Conservation (phyloP, 2,888 invertebrate species). For the Ophion slaviceki region DNA sequence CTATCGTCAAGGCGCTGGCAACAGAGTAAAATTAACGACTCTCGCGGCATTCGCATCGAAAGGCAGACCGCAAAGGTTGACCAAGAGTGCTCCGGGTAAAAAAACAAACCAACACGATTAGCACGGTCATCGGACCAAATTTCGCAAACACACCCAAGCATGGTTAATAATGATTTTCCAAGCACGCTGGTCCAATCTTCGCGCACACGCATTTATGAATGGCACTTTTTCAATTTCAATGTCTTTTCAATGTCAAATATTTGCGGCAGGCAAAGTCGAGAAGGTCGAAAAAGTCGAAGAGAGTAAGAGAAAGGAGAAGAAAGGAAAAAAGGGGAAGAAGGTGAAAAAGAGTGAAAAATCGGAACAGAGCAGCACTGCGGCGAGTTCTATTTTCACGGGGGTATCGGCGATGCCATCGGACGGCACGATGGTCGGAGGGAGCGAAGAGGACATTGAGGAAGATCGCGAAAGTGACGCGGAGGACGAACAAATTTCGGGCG, state of each 20-base stretch:
- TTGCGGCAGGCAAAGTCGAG: conserved; percentile 72
- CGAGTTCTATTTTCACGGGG: conserved; percentile 67
- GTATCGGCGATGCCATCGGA: conserved; percentile 68
- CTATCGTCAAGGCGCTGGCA: conserved; percentile 65
- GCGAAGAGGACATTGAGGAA: conserved; percentile 73
- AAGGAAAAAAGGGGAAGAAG: conserved; percentile 76
- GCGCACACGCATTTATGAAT: not conserved
- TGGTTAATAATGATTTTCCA: not conserved
- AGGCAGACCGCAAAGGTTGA: conserved; percentile 76
- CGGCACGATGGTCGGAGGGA: conserved; percentile 53
- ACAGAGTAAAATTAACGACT: conserved; percentile 74
- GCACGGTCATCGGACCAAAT: not conserved
- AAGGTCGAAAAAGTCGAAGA: conserved; percentile 72
- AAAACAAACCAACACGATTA: conserved; percentile 12
- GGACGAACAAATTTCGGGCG: conserved; percentile 72
- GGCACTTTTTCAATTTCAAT: not conserved
- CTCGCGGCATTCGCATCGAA: conserved; percentile 74
- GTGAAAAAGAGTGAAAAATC: conserved; percentile 76
- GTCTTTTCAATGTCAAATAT: not conserved
- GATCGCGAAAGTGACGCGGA: conserved; percentile 79
- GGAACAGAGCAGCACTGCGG: conserved; percentile 66
- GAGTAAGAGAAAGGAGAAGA: conserved; percentile 78
- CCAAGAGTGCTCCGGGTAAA: conserved; percentile 80
- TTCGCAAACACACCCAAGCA: conserved; percentile 24
- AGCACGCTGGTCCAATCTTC: conserved; percentile 14